A percentile compares a stretch with the other conserved stretches of the same genome.
These are phyloP conservation scores for Hydrolagus colliei DNA, from an alignment of 2,797 vertebrate species.

Conservation along the genomic window DNA sequence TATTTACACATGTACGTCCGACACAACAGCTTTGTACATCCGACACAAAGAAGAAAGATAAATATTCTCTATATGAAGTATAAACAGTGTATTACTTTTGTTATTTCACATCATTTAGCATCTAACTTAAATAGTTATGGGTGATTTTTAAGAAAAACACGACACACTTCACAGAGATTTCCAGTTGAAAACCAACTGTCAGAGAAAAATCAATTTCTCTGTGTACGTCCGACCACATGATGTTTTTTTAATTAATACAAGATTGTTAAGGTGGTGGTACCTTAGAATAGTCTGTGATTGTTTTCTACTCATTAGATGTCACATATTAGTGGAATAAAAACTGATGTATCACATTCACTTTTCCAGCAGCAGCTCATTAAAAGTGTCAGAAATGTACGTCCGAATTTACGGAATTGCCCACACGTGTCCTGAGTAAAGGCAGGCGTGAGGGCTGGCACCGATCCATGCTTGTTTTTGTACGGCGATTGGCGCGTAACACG, in stretches of 20 bases:
- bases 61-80: neutral
- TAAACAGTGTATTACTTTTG: neutral
- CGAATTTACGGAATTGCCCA: no score
- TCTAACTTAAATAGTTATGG: slow-evolving; percentile 10
- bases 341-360: no score
- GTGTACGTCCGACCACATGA: slow-evolving; percentile 6
- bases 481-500: no score
- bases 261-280: slow-evolving; percentile 8
- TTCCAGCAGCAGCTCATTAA: no score
- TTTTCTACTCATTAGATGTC: no score
- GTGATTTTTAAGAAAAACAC: slow-evolving; percentile 17
- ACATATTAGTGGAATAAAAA: no score
- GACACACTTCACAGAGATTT: slow-evolving; percentile 1
- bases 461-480: no score
- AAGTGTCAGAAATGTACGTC: no score
- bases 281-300: neutral
- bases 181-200: slow-evolving; percentile 10
- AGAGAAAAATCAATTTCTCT: neutral
- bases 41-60: slow-evolving; percentile 21
- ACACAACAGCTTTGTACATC: slow-evolving; percentile 8
- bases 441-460: no score
- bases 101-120: slow-evolving; percentile 15
- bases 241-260: neutral
- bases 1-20: slow-evolving; percentile 7
- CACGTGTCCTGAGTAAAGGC: no score